Percentiles rank a stretch among this genome's conserved stretches.
phyloP scores from a whole-genome alignment of 2,113 vertebrate genomes.

The Apodemus speciosus region DNA sequence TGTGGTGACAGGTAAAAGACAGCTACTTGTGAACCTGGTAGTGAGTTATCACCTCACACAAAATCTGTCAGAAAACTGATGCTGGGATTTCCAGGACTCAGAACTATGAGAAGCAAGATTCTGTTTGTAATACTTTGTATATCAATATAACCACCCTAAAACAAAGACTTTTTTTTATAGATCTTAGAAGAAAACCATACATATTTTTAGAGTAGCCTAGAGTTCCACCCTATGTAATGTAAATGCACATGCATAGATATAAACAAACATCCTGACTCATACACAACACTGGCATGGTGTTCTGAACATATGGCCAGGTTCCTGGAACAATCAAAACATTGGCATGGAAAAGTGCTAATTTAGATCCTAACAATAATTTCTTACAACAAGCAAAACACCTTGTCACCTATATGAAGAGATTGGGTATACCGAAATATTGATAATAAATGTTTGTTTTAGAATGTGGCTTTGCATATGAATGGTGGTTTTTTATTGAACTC shows the following conservation, averaged over 20 bases:
- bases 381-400: too few species aligned
- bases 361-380: background rate
- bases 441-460: background rate
- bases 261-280: background rate
- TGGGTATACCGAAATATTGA: background rate
- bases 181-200: background rate
- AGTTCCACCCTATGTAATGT: background rate
- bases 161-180: background rate
- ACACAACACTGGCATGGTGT: background rate
- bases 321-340: background rate
- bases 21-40: background rate
- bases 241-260: too few species aligned
- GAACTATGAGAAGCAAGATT: background rate
- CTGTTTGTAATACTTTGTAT: background rate
- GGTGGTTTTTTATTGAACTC: background rate
- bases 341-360: background rate
- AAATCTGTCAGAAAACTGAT: background rate
- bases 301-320: background rate
- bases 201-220: background rate
- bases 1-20: background rate
- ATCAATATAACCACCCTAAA: background rate
- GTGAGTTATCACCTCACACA: background rate
- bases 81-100: background rate
- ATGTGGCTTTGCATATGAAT: background rate
- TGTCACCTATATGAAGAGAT: too few species aligned